Base-by-base conservation (phyloP, 30 jellyfish, hydroid and myxozoan species). In the Mastigias papua region DNA sequence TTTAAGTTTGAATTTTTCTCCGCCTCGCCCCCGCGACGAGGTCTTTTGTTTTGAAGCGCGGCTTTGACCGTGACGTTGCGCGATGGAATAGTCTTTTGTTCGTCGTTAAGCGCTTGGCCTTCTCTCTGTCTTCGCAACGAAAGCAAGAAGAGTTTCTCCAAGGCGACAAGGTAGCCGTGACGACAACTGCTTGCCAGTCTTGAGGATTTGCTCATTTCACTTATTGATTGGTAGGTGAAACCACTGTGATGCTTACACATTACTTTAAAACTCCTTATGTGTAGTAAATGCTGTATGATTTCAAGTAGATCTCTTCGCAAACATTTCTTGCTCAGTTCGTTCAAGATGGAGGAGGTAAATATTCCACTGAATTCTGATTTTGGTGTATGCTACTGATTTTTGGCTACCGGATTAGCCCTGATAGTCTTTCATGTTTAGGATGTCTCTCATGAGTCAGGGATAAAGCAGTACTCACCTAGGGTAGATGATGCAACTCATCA, bases 91-190 rank as follows among this genome's bases (percentile, higher is more conserved):
- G 81, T 69, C 79, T 58, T 79, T 69, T 35, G 81, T 51, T 86
- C 93, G 93, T 84, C 93, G 93, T 84, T 81, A 84, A 84, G 93
- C 89, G 89, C 86, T 54, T 72, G 70, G 81, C 93, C 84, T 72
- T 68, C 87, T 73, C 87, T 84, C 93, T 84, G 93, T 84, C 87
- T 84, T 84, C 93, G 87, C 93, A 84, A 84, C 93, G 87, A 73
- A 80, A 80, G 92, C 89, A 87, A 84, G 91, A 89, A 87, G 92
- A 78, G 81, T 73, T 95, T 95, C 99, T 91, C 99, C 99, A 91
- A 91, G 99, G 99, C 97, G 98, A 95, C 97, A 86, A 90, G 92
- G 99, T 95, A 95, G 97, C 92, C 99, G 93, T 90, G 99, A 96
- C 95, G 99, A 95, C 99, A 90, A 89, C 87, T 90, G 96, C 99